phyloP scores from a whole-genome alignment of 2,888 invertebrate species.

The Arctia plantaginis region DNA sequence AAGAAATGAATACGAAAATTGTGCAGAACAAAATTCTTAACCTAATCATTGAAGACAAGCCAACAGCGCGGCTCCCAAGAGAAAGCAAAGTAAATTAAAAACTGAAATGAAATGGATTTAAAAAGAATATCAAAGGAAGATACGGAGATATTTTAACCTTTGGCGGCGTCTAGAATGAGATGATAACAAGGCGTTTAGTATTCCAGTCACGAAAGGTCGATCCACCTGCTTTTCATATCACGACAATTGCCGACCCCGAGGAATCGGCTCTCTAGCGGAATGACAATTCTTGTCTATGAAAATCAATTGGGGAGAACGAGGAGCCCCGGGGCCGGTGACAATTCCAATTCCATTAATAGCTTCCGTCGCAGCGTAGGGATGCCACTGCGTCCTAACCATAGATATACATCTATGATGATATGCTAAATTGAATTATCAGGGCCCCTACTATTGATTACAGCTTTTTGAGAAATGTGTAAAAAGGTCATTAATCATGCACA shows the following conservation, averaged over 20 bases:
- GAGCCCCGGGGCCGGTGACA: constrained; percentile 69
- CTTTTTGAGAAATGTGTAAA: background rate
- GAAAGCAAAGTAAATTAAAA: constrained; percentile 64
- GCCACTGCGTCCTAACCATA: constrained; percentile 53
- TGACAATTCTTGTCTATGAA: constrained; percentile 82
- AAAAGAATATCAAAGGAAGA: constrained; percentile 70
- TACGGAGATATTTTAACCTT: constrained; percentile 74
- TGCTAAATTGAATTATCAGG: background rate
- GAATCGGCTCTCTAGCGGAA: constrained; percentile 76
- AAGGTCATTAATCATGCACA: background rate
- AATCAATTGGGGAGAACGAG: constrained; percentile 81
- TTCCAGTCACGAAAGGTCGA: constrained; percentile 77
- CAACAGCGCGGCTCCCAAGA: constrained; percentile 49
- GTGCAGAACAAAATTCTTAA: background rate
- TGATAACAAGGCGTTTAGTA: constrained; percentile 82
- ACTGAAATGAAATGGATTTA: constrained; percentile 65
- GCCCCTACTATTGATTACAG: background rate
- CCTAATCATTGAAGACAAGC: constrained; percentile 31
- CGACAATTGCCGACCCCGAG: constrained; percentile 82
- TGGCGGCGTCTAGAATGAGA: constrained; percentile 74
- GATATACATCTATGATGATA: background rate
- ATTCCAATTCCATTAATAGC: constrained; percentile 81
- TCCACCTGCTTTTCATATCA: constrained; percentile 86
- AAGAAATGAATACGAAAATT: background rate
- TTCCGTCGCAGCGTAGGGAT: constrained; percentile 71